phyloP scores from a whole-genome alignment of 2,888 invertebrate genomes.

The Caenorhabditis sp. region DNA sequence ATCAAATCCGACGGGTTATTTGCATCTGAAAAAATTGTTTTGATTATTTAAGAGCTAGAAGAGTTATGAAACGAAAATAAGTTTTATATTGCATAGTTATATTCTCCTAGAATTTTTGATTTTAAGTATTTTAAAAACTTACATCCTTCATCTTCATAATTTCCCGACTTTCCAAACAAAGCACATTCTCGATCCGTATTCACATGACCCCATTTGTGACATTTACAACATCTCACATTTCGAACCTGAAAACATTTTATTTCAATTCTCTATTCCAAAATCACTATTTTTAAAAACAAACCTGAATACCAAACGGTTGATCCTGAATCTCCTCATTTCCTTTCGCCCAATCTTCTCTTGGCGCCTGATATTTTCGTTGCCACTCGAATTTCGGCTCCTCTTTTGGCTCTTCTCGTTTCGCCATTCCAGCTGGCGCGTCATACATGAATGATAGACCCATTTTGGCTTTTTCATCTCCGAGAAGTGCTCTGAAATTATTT shows the following conservation, averaged over 20 bases:
- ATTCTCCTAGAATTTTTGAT: too few relatives aligned
- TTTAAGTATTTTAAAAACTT: constrained; percentile 23
- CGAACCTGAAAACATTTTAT: constrained; percentile 78
- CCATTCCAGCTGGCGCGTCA: constrained; percentile 90
- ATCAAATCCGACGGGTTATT: constrained; percentile 70
- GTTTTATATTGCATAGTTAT: too few relatives aligned
- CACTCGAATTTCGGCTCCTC: constrained; percentile 99
- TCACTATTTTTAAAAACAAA: constrained; percentile 87
- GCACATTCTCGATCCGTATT: constrained; percentile 96
- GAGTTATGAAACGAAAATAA: too few relatives aligned
- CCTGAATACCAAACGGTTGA: constrained; percentile 76
- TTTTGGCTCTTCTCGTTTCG: constrained; percentile 64
- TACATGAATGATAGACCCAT: constrained; percentile 98
- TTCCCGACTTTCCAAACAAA: constrained; percentile 78
- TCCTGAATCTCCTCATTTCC: constrained; percentile 96
- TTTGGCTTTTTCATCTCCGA: constrained; percentile 98
- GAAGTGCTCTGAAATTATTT: constrained; percentile 80
- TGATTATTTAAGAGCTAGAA: not conserved
- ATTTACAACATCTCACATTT: constrained; percentile 97
- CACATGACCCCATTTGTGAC: constrained; percentile 98
- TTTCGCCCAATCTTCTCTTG: constrained; percentile 94
- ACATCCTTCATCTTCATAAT: constrained; percentile 70
- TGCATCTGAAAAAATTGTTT: constrained; percentile 57
- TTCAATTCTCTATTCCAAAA: not conserved
- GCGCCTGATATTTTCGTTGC: constrained; percentile 99